These are phyloP conservation scores for Microplitis demolitor DNA, from an alignment of 1,140 invertebrate genomes.

Conservation along the genomic window DNA sequence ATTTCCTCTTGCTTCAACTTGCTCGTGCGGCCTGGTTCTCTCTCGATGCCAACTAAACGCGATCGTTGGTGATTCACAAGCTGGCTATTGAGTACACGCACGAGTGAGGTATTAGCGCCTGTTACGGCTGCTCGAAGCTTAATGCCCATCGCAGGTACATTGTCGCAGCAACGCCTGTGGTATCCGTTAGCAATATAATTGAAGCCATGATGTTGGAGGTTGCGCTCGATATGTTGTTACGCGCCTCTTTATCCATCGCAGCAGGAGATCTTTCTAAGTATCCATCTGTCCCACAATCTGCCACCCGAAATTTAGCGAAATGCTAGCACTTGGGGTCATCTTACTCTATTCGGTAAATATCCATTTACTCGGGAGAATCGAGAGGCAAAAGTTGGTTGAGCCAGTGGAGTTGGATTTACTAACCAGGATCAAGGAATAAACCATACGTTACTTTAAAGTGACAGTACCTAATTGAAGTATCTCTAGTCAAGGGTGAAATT, in stretches of 20 bases:
- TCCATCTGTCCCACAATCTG: neutral
- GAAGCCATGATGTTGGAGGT: neutral
- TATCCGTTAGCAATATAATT: constrained; percentile 6
- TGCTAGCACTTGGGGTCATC: no score
- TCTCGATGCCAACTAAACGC: neutral
- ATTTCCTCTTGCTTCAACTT: neutral
- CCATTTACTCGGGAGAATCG: no score
- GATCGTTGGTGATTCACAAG: constrained; percentile 28
- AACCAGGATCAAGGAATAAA: neutral
- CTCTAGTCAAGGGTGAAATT: constrained; percentile 35
- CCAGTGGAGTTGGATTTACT: no score
- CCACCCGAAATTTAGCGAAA: neutral
- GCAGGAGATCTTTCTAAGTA: neutral
- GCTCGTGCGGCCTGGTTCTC: neutral
- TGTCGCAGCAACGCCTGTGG: constrained; percentile 15
- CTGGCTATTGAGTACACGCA: constrained; percentile 20
- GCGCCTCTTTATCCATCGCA: neutral
- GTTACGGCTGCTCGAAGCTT: constrained; percentile 24
- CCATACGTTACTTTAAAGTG: constrained; percentile 25
- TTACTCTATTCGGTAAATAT: no score
- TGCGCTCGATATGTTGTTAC: constrained; percentile 1
- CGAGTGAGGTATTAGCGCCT: constrained; percentile 34
- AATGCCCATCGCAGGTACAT: constrained; percentile 22
- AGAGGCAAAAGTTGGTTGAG: no score
- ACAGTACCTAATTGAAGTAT: constrained; percentile 28